A percentile compares a stretch with the other conserved stretches of the same genome.
These are phyloP conservation scores for Papilio xuthus DNA, from an alignment of 1,140 invertebrate genomes.

Conservation along the genomic window DNA sequence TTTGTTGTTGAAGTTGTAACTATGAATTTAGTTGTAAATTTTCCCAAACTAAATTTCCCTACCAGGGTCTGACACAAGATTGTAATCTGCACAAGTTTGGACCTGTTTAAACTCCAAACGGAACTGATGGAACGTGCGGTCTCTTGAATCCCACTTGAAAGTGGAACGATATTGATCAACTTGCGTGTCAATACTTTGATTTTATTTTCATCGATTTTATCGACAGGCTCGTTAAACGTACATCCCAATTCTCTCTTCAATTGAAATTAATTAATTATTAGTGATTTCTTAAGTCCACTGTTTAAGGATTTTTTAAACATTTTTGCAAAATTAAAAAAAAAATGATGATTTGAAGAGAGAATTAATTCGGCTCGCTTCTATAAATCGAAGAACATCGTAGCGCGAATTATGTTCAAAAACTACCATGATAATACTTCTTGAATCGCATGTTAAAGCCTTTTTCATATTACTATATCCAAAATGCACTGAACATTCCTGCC, in stretches of 20 bases:
- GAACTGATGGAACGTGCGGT: conserved; percentile 55
- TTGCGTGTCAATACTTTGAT: conserved; percentile 39
- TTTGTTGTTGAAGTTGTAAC: not conserved
- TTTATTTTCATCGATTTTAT: conserved; percentile 36
- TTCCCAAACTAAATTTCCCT: conserved; percentile 47
- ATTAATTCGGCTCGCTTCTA: conserved; percentile 21
- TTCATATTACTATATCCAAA: conserved; percentile 11
- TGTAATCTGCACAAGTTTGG: conserved; percentile 69
- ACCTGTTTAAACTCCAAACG: conserved; percentile 61
- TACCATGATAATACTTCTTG: not conserved
- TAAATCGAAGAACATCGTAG: conserved; percentile 19
- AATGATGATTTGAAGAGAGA: conserved; percentile 14
- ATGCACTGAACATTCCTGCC: conserved; percentile 6
- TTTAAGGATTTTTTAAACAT: not conserved
- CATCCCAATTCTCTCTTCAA: conserved; percentile 33
- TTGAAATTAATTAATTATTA: not conserved
- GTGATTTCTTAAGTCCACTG: not conserved
- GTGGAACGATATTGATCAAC: conserved; percentile 51
- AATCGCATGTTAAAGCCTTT: conserved; percentile 16
- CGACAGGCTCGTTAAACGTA: not conserved
- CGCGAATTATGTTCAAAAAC: not conserved
- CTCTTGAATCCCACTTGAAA: conserved; percentile 69
- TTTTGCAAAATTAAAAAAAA: not conserved
- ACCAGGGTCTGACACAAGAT: conserved; percentile 66
- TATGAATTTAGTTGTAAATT: not conserved